These are phyloP conservation scores for Caenorhabditis sp. DNA, from an alignment of 2,888 invertebrate genomes.

Conservation along the genomic window DNA sequence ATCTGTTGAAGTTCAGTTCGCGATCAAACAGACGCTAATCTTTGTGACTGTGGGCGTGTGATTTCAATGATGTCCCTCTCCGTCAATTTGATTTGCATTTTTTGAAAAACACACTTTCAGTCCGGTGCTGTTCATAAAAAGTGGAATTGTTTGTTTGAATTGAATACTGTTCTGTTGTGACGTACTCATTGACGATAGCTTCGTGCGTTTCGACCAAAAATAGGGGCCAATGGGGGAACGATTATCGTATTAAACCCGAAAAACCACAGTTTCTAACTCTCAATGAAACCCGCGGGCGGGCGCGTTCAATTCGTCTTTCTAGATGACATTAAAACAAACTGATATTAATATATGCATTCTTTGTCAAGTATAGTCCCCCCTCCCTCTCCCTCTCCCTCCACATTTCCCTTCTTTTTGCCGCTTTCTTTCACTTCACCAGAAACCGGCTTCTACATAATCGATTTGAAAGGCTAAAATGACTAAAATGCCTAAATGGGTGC, in stretches of 20 bases:
- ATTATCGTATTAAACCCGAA: conserved; percentile 45
- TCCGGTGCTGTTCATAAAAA: neutral
- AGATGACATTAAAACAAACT: conserved; percentile 30
- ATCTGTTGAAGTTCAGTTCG: no score
- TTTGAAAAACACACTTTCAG: neutral
- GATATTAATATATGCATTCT: conserved; percentile 51
- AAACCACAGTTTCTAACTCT: conserved; percentile 23
- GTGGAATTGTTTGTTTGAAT: no score
- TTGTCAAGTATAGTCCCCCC: conserved; percentile 51
- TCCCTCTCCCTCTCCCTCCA: conserved; percentile 1
- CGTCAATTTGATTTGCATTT: no score
- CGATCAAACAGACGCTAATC: no score
- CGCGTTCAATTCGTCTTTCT: conserved; percentile 7
- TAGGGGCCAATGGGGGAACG: conserved; percentile 23
- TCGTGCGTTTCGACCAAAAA: neutral
- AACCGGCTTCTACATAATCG: conserved; percentile 55
- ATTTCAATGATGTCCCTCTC: no score
- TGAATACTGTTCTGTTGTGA: neutral
- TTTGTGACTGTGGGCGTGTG: no score
- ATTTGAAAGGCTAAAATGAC: conserved; percentile 52
- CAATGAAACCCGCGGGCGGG: conserved; percentile 6
- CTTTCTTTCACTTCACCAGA: conserved; percentile 19
- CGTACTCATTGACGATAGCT: neutral
- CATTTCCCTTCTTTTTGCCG: conserved; percentile 14
- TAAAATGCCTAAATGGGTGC: conserved; percentile 53